Conservation (phyloP, 2,113 vertebrate genomes). For the Anolis sagrei region DNA sequence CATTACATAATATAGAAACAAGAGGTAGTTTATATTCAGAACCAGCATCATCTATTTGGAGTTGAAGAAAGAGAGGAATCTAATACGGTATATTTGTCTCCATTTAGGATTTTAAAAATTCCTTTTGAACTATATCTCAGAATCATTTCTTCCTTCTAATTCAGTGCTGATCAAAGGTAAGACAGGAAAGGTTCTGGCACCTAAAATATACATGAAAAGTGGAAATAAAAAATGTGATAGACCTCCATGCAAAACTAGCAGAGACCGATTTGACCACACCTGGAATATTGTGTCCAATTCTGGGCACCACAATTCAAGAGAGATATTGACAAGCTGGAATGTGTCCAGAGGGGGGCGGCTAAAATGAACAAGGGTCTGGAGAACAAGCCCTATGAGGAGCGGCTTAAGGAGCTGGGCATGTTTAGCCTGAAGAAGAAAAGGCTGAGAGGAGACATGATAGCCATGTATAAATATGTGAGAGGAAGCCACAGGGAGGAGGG, state of each 20-base stretch:
- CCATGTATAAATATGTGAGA: too few species aligned
- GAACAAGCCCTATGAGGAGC: too few species aligned
- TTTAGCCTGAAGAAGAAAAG: too few species aligned
- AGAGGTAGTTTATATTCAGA: constrained; percentile 23
- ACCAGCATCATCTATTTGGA: background rate
- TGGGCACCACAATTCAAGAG: too few species aligned
- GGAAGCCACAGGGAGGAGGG: too few species aligned
- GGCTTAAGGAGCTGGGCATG: too few species aligned
- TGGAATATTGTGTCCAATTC: too few species aligned
- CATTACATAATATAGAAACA: constrained; percentile 4
- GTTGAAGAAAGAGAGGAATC: background rate
- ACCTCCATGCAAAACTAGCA: background rate
- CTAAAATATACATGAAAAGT: background rate
- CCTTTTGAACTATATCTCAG: background rate
- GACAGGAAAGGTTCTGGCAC: background rate
- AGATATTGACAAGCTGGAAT: too few species aligned
- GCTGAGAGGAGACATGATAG: too few species aligned
- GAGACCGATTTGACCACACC: too few species aligned
- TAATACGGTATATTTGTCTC: constrained; percentile 4
- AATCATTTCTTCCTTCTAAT: background rate
- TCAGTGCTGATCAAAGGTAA: constrained; percentile 7
- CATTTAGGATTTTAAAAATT: background rate
- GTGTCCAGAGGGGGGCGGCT: too few species aligned
- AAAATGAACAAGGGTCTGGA: too few species aligned
- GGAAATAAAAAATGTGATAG: background rate